These are phyloP conservation scores for Colius striatus DNA, from an alignment of 2,113 vertebrate genomes.

Conservation along the genomic window DNA sequence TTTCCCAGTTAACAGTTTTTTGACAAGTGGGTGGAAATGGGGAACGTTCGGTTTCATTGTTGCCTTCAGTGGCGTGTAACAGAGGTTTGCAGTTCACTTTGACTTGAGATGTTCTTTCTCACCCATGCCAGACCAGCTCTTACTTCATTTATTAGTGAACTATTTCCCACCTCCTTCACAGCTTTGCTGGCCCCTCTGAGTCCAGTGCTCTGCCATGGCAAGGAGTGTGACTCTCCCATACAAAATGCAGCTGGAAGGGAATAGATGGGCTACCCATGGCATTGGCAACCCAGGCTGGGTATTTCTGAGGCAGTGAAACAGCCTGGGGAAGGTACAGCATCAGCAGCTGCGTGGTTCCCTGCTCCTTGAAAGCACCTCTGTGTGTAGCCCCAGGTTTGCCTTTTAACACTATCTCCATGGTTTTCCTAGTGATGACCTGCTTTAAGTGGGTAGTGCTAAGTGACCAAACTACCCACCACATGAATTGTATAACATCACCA, in stretches of 20 bases:
- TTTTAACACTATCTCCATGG: neutral
- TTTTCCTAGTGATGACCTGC: neutral
- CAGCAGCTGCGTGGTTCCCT: fast-evolving
- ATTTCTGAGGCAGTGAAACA: neutral
- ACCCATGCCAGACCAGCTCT: neutral
- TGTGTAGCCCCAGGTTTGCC: neutral
- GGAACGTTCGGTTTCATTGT: too few species aligned
- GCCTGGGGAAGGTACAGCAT: neutral
- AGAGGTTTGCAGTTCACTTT: neutral
- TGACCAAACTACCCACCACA: neutral
- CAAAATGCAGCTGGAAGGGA: fast-evolving
- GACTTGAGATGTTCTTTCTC: fast-evolving
- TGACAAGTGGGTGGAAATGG: too few species aligned
- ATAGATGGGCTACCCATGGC: neutral
- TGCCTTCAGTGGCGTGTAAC: neutral
- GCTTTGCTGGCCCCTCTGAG: neutral
- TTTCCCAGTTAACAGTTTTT: too few species aligned
- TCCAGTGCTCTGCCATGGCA: fast-evolving
- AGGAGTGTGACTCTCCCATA: neutral
- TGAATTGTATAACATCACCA: neutral
- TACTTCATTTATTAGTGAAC: neutral
- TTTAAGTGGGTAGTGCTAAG: neutral
- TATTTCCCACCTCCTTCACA: neutral
- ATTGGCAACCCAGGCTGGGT: neutral
- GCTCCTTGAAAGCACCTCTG: neutral